A percentile compares a stretch with the other conserved stretches of the same genome.
These are phyloP conservation scores for Morone saxatilis DNA, from an alignment of 2,113 vertebrate genomes.

Conservation along the genomic window DNA sequence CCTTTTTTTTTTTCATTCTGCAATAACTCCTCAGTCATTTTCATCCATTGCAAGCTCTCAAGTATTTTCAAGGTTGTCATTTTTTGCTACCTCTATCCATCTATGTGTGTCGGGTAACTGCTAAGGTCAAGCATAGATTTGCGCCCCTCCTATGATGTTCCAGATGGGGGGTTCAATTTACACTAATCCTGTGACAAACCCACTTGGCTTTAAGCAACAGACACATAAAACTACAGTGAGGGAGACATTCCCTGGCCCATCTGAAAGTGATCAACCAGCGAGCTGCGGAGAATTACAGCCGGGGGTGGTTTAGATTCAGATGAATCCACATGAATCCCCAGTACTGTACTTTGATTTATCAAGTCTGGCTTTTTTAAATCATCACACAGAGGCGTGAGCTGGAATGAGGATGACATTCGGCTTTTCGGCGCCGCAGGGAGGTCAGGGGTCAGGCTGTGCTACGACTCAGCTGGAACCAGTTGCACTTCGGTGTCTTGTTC, in stretches of 20 bases:
- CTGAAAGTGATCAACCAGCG: constrained; percentile 59
- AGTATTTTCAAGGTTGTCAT: constrained; percentile 40
- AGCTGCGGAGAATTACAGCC: constrained; percentile 26
- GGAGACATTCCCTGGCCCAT: constrained; percentile 33
- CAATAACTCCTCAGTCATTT: neutral
- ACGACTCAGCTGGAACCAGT: constrained; percentile 26
- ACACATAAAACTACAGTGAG: neutral
- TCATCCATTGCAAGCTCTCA: neutral
- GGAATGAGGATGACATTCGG: constrained; percentile 9
- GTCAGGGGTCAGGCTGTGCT: constrained; percentile 37
- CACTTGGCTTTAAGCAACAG: constrained; percentile 22
- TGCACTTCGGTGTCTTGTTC: constrained; percentile 23
- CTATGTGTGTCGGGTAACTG: constrained; percentile 30
- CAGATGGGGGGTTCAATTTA: constrained; percentile 54
- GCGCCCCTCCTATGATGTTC: constrained; percentile 23
- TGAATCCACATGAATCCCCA: constrained; percentile 16
- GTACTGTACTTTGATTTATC: constrained; percentile 35
- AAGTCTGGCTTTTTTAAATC: constrained; percentile 15
- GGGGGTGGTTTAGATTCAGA: constrained; percentile 23
- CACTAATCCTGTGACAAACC: constrained; percentile 58
- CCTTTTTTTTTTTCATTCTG: neutral
- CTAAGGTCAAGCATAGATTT: constrained; percentile 29
- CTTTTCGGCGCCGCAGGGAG: neutral
- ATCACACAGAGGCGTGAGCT: neutral
- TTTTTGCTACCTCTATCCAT: constrained; percentile 14